These are phyloP conservation scores for Lamellibrachia satsuma DNA, from an alignment of 2,888 invertebrate species.

Conservation along the genomic window DNA sequence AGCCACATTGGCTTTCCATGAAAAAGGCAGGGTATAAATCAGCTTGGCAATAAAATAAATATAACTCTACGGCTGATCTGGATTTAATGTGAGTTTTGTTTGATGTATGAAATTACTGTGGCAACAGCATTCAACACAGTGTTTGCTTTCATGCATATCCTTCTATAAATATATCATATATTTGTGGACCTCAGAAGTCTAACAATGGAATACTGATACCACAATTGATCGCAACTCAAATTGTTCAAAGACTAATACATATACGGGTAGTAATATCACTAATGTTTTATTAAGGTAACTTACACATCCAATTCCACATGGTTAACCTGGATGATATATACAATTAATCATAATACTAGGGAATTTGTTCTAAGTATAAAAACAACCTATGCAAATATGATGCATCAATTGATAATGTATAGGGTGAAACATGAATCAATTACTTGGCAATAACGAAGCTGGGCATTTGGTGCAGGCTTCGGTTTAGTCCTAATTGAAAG, in stretches of 20 bases:
- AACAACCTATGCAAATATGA: neutral
- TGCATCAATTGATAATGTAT: neutral
- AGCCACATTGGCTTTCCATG: neutral
- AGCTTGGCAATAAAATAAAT: neutral
- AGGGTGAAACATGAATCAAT: neutral
- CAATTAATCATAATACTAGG: neutral
- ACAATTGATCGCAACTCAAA: neutral
- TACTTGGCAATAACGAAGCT: neutral
- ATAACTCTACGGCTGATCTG: neutral
- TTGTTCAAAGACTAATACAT: too few relatives aligned
- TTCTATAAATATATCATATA: neutral
- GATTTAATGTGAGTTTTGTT: neutral
- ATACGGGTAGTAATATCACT: neutral
- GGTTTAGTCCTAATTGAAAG: neutral
- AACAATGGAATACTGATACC: neutral
- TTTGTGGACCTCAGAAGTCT: neutral
- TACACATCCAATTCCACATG: neutral
- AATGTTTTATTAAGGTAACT: neutral
- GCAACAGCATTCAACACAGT: neutral
- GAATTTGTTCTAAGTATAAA: neutral
- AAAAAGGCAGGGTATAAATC: neutral
- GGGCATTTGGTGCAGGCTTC: neutral
- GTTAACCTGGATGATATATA: neutral
- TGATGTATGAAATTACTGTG: neutral
- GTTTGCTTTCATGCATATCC: neutral